Base-by-base conservation (phyloP, 2,888 invertebrate species). In the Caenorhabditis sp. region DNA sequence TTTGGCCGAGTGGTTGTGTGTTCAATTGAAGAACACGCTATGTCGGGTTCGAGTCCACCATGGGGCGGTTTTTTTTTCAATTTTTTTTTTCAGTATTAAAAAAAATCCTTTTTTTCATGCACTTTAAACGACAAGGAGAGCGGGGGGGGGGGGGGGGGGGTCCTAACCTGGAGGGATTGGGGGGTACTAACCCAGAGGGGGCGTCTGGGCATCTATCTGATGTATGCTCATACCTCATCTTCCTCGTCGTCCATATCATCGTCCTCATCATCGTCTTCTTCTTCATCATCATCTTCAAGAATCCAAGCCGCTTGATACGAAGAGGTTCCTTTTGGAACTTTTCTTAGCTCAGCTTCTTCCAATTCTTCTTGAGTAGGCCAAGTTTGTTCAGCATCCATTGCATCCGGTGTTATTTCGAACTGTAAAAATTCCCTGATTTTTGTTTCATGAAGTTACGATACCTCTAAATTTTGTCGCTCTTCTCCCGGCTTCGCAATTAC, bases 321-420 rank as follows among this genome's bases (percentile, higher is more conserved):
- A 2, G 97, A 97, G 89, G 95, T 96, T 31, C 97, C 97, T 89
- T 94, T 95, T 0, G 96, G 96, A 12, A 96, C 92, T 6, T 92
- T 90, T 85, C 93, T 93, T 50, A 66, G 64, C 2, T 72, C 76
- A 0, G 76, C 86, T 81, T 92, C 91, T 76, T 91, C 91, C 74
- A 95, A 91, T 89, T 96, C 95, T 86, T 95, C 94, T 78, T 93
- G 93, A 19, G 95, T 95, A 0, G 97, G 96, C 95, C 95, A 96
- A 0, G 95, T 96, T 89, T 97, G 97, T 88, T 97, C 97, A 1
- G 93, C 94, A 88, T 95, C 93, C 94, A 96, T 93, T 6, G 93
- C 93, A 90, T 96, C 94, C 19, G 84, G 81, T 31, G 77, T 54
- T 24, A 81, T 81, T 72, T 88, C 95, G 27, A 73, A 66, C 57